A percentile compares a stretch with the other conserved stretches of the same genome.
Conservation (phyloP, 2,888 invertebrate genomes). For the Scelioninae gen. 2 region DNA sequence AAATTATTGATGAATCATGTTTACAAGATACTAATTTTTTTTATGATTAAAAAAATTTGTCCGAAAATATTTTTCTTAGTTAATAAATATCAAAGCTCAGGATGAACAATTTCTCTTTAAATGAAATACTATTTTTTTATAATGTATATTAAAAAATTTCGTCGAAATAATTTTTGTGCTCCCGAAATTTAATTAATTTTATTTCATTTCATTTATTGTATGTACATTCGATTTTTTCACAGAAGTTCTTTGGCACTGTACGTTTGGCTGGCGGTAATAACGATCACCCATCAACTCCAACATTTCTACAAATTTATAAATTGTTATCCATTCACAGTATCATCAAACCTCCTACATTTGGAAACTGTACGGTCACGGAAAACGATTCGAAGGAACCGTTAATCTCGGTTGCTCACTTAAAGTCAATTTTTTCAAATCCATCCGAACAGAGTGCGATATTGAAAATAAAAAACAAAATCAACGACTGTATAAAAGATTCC, state of each 20-base stretch:
- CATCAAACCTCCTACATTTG: not conserved
- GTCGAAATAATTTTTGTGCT: no score
- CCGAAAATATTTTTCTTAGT: no score
- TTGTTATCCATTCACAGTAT: conserved; percentile 6
- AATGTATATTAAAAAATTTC: no score
- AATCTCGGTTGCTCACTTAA: not conserved
- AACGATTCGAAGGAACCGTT: not conserved
- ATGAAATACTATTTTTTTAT: no score
- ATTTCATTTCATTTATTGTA: no score
- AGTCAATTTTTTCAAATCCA: conserved; percentile 8
- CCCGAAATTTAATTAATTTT: no score
- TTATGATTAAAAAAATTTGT: no score
- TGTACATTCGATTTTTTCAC: no score
- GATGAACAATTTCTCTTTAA: no score
- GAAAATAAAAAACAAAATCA: not conserved
- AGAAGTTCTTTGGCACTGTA: conserved; percentile 11
- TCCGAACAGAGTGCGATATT: not conserved
- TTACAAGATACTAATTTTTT: no score
- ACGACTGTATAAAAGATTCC: not conserved
- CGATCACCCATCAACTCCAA: conserved; percentile 15
- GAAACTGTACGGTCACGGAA: not conserved
- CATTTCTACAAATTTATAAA: conserved; percentile 13
- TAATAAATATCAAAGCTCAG: no score
- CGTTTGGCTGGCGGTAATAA: conserved; percentile 4
- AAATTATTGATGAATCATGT: no score